Evolutionary conservation across 2,797 vertebrate genomes (phyloP).

Genomic region (Anguilla marmorata): DNA sequence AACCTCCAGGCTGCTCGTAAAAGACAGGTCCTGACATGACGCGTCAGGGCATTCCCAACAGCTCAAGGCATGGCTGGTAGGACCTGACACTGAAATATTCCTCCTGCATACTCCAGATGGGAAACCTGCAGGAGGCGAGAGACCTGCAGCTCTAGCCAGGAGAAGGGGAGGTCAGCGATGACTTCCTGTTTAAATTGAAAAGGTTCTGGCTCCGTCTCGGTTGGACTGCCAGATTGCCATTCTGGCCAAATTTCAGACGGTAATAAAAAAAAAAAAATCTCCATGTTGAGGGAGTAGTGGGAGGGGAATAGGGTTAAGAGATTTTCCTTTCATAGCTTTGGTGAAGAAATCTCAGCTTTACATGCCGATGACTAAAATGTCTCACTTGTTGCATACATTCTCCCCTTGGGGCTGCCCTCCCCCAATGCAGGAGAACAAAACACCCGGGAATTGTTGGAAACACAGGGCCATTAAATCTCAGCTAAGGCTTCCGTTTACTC

Average conservation of each 20-base stretch:
- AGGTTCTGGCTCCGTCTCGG: neutral
- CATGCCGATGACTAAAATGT: neutral
- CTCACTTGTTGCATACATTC: neutral
- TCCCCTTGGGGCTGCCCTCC: neutral
- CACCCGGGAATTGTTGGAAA: neutral
- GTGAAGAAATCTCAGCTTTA: neutral
- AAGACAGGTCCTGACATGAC: neutral
- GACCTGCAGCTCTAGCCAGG: neutral
- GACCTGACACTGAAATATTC: neutral
- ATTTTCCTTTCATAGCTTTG: neutral
- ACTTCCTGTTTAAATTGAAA: neutral
- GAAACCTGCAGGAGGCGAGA: neutral
- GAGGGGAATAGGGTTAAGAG: neutral
- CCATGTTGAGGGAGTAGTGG: neutral
- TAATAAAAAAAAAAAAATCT: neutral
- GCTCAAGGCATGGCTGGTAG: neutral
- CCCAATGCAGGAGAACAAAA: neutral
- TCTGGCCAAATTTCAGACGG: neutral
- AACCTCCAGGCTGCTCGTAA: neutral
- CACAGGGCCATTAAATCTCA: neutral
- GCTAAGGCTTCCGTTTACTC: neutral
- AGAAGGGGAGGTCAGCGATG: neutral
- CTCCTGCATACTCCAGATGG: neutral
- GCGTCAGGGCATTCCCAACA: neutral
- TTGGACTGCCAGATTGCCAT: neutral